Evolutionary conservation across 1,140 invertebrate species (phyloP), one percentile per base, ranked within the genome.

Genomic region (Heliconius nattereri): DNA sequence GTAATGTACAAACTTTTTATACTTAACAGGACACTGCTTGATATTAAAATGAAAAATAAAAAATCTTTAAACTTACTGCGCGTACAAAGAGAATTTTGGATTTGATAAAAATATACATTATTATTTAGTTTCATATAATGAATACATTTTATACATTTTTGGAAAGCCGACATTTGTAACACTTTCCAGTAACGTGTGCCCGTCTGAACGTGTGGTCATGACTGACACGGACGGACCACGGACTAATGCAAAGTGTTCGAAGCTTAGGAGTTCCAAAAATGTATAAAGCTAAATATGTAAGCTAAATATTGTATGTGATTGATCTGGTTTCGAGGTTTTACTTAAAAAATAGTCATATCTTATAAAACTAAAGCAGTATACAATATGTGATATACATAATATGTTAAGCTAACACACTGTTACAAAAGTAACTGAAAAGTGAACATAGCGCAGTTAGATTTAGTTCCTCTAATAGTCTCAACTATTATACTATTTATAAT

Each of bases 1-100:
- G 32, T 32, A 20, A 71, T 71, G 70, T 19, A 20, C 9, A 71
- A 71, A 71, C 70, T 71, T 71, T 32, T 71, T 71, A 71, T 32
- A 71, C 19, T 71, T 71, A 71, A 71, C 70, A 71, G 16, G 70
- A 71, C 26, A 35, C 29, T 71, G 19, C 19, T 71, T 71, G 16
- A 35, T 35, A 23, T 71, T 35, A 35, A 7, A 52, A 52, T 19
- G 20, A 71, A 71, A 35, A 57, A 7, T 23, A 57, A 57, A n/a
- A 57, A 57, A 57, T 57, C 54, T 57, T 23, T 19, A 57, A 57
- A 57, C 1, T 23, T n/a, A 57, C 7, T 23, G n/a, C 54, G 20
- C 6, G 20, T 23, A 23, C 0, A 57, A 57, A 8, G 20, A 35
- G 32, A 0, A 35, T 35, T 35, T 35, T 35, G 32, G 32, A 7